Base-by-base conservation (phyloP, 2,113 vertebrate species). In the Saccopteryx leptura region DNA sequence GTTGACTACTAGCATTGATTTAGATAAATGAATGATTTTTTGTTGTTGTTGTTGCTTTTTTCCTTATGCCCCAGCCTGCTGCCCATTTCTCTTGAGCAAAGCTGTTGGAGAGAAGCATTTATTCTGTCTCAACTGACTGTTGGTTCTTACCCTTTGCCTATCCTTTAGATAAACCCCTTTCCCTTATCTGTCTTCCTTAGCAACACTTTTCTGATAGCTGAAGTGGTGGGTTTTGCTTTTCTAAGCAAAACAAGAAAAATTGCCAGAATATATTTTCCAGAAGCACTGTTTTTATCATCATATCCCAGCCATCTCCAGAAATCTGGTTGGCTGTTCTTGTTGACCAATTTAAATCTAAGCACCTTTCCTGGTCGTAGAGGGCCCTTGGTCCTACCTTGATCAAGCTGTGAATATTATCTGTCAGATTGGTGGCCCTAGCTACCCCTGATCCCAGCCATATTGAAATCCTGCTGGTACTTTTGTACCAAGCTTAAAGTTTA, bases 231-330 rank as follows among this genome's bases (percentile, higher is more conserved):
- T 76, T 94, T 91, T 84, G 23, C 69, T 86, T 81, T 91, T 79
- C 24, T 95, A 68, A 80, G 58, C 46, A 93, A 89, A 96, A 56
- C n/a, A 56, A 46, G n/a, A 58, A 96, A 76, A 75, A 60, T 79
- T 90, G 26, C 46, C 28, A 65, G 52, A 83, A 68, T 87, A 66
- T 8, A 19, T 96, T 68, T 91, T 91, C 66, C 11, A 78, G 52
- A 95, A 54, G 66, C 2, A 76, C 26, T 48, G 18, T 31, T 80
- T 78, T 76, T 12, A 69, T 91, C 14, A 9, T 63, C 72, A 39
- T 81, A 61, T 60, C 31, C 46, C 13, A 52, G 7, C 24, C 17
- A 18, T 69, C 28, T 68, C 31, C 54, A 93, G n/a, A 83, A 86
- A 90, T 76, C 33, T 68, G 23, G 54, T 90, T 90, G 54, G n/a